Conservation (phyloP, 1,140 invertebrate genomes). For the Sycophila sp. region DNA sequence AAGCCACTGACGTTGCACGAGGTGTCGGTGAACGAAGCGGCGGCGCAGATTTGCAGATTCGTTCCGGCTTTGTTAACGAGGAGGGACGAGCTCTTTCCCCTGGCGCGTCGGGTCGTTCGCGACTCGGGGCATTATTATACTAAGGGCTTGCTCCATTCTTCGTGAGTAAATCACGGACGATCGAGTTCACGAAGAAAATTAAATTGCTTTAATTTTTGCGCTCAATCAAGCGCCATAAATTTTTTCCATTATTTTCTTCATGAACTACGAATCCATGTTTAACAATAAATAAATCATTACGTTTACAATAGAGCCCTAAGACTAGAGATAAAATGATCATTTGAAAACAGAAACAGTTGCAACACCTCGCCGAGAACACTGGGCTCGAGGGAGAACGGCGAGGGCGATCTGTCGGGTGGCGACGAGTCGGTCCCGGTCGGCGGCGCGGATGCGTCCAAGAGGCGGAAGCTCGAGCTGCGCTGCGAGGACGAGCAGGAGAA, state of each 20-base stretch:
- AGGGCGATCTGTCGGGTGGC: constrained; percentile 44
- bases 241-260: not conserved
- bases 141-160: constrained; percentile 66
- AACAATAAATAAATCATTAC: too few species aligned
- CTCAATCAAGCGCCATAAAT: too few species aligned
- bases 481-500: constrained; percentile 60
- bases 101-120: constrained; percentile 93
- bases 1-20: constrained; percentile 96
- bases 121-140: constrained; percentile 92
- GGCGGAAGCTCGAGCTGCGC: constrained; percentile 61
- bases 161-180: constrained; percentile 3
- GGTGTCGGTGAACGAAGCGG: constrained; percentile 97
- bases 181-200: too few species aligned
- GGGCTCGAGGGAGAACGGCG: constrained; percentile 63
- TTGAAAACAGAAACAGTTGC: too few species aligned
- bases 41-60: constrained; percentile 92
- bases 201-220: too few species aligned
- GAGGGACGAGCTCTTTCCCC: constrained; percentile 92
- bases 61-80: constrained; percentile 90
- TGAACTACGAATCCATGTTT: too few species aligned
- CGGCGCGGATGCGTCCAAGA: constrained; percentile 58
- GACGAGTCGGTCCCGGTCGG: constrained; percentile 36
- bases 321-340: too few species aligned
- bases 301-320: too few species aligned
- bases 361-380: not conserved